These are phyloP conservation scores for Phaethon lepturus DNA, from an alignment of 2,113 vertebrate species.

Conservation along the genomic window DNA sequence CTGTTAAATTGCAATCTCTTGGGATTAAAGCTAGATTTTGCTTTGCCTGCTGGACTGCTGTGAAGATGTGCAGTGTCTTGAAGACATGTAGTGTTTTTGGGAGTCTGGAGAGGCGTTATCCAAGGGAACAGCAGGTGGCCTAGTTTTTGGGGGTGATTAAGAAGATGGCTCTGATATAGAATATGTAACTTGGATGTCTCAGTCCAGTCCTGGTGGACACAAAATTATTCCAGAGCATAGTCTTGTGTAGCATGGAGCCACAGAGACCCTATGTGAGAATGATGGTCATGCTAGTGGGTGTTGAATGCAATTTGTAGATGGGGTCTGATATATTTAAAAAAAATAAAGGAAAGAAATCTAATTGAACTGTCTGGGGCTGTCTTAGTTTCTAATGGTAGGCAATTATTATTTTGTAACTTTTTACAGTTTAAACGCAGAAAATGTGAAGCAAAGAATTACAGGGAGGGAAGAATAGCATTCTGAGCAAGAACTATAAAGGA, in stretches of 20 bases:
- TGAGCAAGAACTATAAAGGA: background rate
- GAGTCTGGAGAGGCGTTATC: background rate
- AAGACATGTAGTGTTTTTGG: background rate
- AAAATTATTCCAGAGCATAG: background rate
- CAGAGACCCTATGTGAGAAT: background rate
- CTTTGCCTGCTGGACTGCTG: background rate
- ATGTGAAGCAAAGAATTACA: fast-evolving
- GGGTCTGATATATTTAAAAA: background rate
- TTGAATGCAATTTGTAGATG: background rate
- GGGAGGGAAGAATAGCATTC: background rate
- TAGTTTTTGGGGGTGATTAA: fast-evolving
- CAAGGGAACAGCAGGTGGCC: background rate
- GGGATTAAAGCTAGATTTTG: background rate
- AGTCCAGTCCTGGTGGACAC: background rate
- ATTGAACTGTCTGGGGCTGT: background rate
- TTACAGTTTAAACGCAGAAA: background rate
- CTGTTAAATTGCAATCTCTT: background rate
- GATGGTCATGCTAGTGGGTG: fast-evolving
- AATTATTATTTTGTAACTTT: background rate
- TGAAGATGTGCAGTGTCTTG: background rate
- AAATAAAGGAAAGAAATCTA: background rate
- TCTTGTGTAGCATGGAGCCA: background rate
- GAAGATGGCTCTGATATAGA: background rate
- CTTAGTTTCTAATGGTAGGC: background rate
- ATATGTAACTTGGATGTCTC: background rate